These are phyloP conservation scores for Rallus crepitans DNA, from an alignment of 2,797 vertebrate species.

Conservation along the genomic window DNA sequence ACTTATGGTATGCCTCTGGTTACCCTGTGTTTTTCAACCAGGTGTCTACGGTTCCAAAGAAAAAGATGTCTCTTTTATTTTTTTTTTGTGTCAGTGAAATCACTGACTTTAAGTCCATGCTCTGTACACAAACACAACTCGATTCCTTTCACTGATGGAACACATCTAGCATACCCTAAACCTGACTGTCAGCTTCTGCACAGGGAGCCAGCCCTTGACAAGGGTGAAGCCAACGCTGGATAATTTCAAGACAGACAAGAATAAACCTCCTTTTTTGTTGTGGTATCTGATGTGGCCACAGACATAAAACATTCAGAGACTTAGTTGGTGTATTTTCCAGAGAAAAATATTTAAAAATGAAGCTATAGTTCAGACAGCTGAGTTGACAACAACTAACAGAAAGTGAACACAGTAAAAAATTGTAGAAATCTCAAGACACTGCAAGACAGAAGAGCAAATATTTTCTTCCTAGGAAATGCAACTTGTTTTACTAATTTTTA, in stretches of 20 bases:
- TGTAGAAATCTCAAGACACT: slow-evolving; percentile 66
- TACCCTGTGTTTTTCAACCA: neutral
- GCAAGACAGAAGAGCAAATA: slow-evolving; percentile 34
- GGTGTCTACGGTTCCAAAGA: neutral
- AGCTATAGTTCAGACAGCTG: slow-evolving; percentile 71
- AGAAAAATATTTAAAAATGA: slow-evolving; percentile 72
- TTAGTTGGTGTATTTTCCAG: slow-evolving; percentile 30
- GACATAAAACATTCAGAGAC: slow-evolving; percentile 52
- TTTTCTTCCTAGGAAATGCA: slow-evolving; percentile 61
- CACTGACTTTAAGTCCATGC: slow-evolving; percentile 4
- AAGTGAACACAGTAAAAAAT: slow-evolving; percentile 62
- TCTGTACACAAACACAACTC: neutral
- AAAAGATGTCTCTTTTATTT: neutral
- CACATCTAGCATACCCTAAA: neutral
- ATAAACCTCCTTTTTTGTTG: slow-evolving; percentile 31
- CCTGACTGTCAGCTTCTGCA: neutral
- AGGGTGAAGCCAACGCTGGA: slow-evolving; percentile 24
- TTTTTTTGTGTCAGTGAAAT: slow-evolving; percentile 10
- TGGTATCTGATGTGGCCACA: slow-evolving; percentile 18
- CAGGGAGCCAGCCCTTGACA: slow-evolving; percentile 48
- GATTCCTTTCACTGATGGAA: slow-evolving; percentile 39
- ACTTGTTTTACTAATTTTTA: slow-evolving; percentile 67
- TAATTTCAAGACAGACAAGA: slow-evolving; percentile 43
- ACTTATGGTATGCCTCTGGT: fast-evolving
- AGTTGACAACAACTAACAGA: slow-evolving; percentile 70